These are phyloP conservation scores for Rhopalosiphum nymphaeae DNA, from an alignment of 2,888 invertebrate genomes.

Conservation along the genomic window DNA sequence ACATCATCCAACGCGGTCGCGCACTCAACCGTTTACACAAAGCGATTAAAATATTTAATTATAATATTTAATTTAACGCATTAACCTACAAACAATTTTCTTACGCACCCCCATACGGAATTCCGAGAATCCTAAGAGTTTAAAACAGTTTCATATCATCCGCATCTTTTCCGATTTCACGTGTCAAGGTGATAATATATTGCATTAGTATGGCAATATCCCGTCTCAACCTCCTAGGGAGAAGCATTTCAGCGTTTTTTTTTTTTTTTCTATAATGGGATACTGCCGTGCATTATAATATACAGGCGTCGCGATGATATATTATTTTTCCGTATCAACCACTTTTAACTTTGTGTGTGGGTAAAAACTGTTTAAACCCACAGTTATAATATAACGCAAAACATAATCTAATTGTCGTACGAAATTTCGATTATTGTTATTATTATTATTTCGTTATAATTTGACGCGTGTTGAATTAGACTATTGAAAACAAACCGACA, in stretches of 20 bases:
- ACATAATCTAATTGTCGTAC: neutral
- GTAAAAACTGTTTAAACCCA: neutral
- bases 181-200: neutral
- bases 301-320: neutral
- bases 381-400: neutral
- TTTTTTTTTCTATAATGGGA: neutral
- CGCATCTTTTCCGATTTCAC: neutral
- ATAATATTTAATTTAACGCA: constrained; percentile 4
- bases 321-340: neutral
- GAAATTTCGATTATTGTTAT: neutral
- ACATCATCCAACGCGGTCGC: neutral
- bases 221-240: neutral
- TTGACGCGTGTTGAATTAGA: neutral
- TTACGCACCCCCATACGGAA: neutral
- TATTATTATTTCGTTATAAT: neutral
- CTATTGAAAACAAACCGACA: neutral
- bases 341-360: neutral
- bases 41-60: constrained; percentile 42
- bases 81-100: constrained; percentile 23
- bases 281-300: neutral
- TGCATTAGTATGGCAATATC: neutral
- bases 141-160: neutral
- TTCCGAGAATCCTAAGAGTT: neutral
- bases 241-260: neutral
- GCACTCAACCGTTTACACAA: constrained; percentile 36